phyloP scores from a whole-genome alignment of 2,797 vertebrate species.

The Phrynocephalus forsythii region DNA sequence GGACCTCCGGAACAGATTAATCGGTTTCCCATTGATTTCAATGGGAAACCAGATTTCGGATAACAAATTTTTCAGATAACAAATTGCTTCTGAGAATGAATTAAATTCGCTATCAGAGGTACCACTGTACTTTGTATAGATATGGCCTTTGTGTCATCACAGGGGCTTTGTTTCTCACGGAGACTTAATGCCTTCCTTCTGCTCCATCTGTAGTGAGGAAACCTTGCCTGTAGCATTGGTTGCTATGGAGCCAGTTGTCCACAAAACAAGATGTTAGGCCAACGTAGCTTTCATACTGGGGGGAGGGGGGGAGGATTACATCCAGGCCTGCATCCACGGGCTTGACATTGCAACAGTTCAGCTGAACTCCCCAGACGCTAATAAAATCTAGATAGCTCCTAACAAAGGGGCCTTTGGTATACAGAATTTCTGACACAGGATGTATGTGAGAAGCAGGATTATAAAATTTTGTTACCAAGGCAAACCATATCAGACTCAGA shows the following conservation, averaged over 20 bases:
- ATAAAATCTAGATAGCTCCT: slow-evolving; percentile 62
- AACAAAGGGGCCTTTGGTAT: slow-evolving; percentile 32
- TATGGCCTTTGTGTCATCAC: neutral
- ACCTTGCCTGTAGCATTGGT: slow-evolving; percentile 29
- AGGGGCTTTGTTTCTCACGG: slow-evolving; percentile 27
- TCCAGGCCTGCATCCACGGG: slow-evolving; percentile 18
- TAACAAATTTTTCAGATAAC: too few relatives aligned
- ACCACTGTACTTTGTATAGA: neutral
- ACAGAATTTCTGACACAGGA: neutral
- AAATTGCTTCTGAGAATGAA: too few relatives aligned
- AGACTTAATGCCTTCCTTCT: slow-evolving; percentile 51
- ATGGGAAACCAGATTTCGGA: too few relatives aligned
- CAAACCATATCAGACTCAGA: neutral
- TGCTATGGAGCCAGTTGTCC: slow-evolving; percentile 47
- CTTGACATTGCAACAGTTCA: slow-evolving; percentile 47
- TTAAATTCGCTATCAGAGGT: too few relatives aligned
- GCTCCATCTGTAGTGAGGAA: neutral
- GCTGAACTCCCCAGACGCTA: slow-evolving; percentile 40
- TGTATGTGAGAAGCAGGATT: slow-evolving; percentile 30
- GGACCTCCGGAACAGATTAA: too few relatives aligned
- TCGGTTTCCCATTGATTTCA: too few relatives aligned
- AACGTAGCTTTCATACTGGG: slow-evolving; percentile 39
- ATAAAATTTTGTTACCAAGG: neutral
- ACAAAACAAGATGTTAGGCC: slow-evolving; percentile 38
- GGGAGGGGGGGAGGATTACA: slow-evolving; percentile 24